Evolutionary conservation across 2,113 vertebrate species (phyloP).

Genomic region (Telmatochromis sp.): DNA sequence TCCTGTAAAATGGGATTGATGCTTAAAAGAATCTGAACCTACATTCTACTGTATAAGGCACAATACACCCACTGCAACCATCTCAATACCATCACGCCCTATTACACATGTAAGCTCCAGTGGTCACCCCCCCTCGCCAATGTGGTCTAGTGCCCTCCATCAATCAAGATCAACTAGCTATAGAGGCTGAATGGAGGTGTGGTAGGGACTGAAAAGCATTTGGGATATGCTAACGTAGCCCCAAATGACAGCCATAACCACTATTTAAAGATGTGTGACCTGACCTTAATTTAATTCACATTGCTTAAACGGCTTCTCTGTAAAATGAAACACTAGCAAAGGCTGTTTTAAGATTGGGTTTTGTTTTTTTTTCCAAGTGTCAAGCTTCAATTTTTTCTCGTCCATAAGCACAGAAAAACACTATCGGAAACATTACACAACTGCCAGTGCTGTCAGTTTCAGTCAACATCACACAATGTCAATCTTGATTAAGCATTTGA

Average conservation of each 20-base stretch:
- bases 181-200: background rate
- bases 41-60: conserved; percentile 1
- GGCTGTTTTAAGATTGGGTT: accelerated
- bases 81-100: conserved; percentile 40
- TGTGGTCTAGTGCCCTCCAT: conserved; percentile 26
- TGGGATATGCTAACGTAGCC: background rate
- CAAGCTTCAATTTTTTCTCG: background rate
- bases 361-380: background rate
- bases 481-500: conserved; percentile 50
- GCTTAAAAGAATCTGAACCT: conserved; percentile 2
- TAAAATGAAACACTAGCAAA: background rate
- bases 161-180: conserved; percentile 55
- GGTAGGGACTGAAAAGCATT: background rate
- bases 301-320: background rate
- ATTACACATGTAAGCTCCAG: conserved; percentile 40
- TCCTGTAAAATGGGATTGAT: conserved; percentile 21
- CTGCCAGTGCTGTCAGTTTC: conserved; percentile 3
- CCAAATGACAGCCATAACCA: background rate
- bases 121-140: conserved; percentile 34
- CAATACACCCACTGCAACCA: conserved; percentile 31
- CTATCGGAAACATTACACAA: background rate
- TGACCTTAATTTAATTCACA: background rate
- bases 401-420: background rate
- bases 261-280: background rate
- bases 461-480: conserved; percentile 17